Base-by-base conservation (phyloP, 2,113 vertebrate genomes). In the Apodemus sylvaticus region DNA sequence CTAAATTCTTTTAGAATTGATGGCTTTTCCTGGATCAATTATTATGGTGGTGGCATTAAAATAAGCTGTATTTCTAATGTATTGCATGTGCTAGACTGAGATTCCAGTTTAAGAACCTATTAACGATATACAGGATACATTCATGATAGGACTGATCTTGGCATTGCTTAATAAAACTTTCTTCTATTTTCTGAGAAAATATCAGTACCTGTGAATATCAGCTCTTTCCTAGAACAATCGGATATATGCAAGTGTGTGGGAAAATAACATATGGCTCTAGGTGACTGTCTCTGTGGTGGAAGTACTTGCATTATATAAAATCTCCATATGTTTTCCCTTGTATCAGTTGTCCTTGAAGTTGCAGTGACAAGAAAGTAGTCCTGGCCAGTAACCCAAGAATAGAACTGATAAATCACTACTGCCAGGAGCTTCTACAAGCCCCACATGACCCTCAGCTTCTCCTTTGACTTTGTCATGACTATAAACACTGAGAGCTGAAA, bases 191-290 rank as follows among this genome's bases (percentile, higher is more conserved):
- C 31, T 89, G 26, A 81, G 22, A 39, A 74, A 20, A 31, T 34
- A 91, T 34, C n/a, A 91, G 31, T 90, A 34, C 34, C 71, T 48
- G 7, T 55, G 7, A 55, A 45, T 83, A 0, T 51, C 58, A 86
- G 24, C 82, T 91, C 39, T 68, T 94, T 91, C 71, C 48, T 86
- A 92, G 58, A 94, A 64, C 76, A 87, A 91, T 58, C n/a, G 94
- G n/a, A 89, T 83, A 73, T 24, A 83, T 62, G 13, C 26, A 91
- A 93, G 34, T 20, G 74, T 82, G 19, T 5, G 93, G 91, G 17
- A 53, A 93, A 73, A 86, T 89, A 89, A 85, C 20, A 31, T 55
- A 83, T 39, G 24, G 58, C 7, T 77, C 29, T 26, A 24, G 74
- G 55, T 42, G 16, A 45, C 22, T 4, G 1, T 78, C 34, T 90